Percentiles rank a stretch among this genome's conserved stretches.
Evolutionary conservation across 2,888 invertebrate genomes (phyloP).

Genomic region (Lissocephala sabroskyi): DNA sequence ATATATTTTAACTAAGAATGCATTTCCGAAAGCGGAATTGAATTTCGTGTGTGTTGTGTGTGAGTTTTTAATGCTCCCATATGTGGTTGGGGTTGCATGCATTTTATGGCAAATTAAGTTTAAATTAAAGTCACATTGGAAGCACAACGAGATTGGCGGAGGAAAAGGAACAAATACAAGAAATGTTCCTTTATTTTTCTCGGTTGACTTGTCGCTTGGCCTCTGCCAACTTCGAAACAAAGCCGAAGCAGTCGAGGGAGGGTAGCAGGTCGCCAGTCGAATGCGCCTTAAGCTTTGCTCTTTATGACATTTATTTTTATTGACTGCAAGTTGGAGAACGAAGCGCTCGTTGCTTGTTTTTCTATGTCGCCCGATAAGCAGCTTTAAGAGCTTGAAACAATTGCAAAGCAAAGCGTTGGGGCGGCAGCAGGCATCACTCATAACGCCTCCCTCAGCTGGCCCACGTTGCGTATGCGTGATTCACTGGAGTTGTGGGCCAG

Average conservation of each 20-base stretch:
- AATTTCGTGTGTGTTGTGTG: too few species aligned
- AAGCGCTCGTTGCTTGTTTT: background rate
- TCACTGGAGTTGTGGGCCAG: too few species aligned
- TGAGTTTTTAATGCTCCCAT: background rate
- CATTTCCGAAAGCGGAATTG: too few species aligned
- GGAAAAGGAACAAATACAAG: too few species aligned
- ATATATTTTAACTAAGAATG: too few species aligned
- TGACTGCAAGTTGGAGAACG: constrained; percentile 32
- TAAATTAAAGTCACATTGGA: constrained; percentile 29
- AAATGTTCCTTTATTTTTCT: background rate
- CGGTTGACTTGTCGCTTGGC: background rate
- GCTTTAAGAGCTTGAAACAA: constrained; percentile 35
- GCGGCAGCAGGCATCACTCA: too few species aligned
- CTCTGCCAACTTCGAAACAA: background rate
- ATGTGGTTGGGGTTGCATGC: constrained; percentile 43
- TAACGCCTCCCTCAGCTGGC: too few species aligned
- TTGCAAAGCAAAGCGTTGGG: too few species aligned
- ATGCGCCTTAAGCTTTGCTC: constrained; percentile 40
- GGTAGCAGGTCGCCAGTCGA: constrained; percentile 22
- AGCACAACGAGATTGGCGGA: too few species aligned
- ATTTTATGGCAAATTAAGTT: constrained; percentile 39
- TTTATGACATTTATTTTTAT: constrained; percentile 63
- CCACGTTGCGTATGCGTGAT: too few species aligned
- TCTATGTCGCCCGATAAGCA: constrained; percentile 22
- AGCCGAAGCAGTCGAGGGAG: too few species aligned